phyloP scores from a whole-genome alignment of 2,113 vertebrate genomes.

The Pardalotus punctatus region DNA sequence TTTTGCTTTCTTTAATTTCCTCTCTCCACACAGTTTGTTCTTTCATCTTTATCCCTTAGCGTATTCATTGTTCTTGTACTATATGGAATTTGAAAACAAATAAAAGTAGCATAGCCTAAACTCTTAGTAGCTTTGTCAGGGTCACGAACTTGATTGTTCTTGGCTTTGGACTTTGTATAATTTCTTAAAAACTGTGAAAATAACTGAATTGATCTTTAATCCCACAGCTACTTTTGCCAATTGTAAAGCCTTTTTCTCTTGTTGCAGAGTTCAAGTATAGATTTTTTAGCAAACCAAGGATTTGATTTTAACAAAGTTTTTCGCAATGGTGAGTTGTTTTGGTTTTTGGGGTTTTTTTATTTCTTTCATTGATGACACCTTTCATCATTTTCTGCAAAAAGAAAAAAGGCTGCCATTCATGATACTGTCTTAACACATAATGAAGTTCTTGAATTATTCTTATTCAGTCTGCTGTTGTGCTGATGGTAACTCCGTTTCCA shows the following conservation, averaged over 20 bases:
- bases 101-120: neutral
- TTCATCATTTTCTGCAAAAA: neutral
- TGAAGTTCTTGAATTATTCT: neutral
- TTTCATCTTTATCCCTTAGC: neutral
- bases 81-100: neutral
- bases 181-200: neutral
- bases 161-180: neutral
- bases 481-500: neutral
- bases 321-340: constrained; percentile 82
- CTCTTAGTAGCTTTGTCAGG: neutral
- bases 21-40: neutral
- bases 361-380: neutral
- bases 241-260: constrained; percentile 21
- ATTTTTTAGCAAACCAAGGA: constrained; percentile 97
- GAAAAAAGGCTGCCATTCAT: neutral
- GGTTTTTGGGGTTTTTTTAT: neutral
- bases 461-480: neutral
- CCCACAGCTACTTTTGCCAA: neutral
- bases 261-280: constrained; percentile 97
- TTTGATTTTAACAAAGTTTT: constrained; percentile 99
- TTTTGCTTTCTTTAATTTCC: neutral
- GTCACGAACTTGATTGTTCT: neutral
- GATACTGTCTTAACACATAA: neutral
- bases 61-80: neutral
- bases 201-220: neutral